phyloP scores from a whole-genome alignment of 2,113 vertebrate species.

The Nothobranchius furzeri region DNA sequence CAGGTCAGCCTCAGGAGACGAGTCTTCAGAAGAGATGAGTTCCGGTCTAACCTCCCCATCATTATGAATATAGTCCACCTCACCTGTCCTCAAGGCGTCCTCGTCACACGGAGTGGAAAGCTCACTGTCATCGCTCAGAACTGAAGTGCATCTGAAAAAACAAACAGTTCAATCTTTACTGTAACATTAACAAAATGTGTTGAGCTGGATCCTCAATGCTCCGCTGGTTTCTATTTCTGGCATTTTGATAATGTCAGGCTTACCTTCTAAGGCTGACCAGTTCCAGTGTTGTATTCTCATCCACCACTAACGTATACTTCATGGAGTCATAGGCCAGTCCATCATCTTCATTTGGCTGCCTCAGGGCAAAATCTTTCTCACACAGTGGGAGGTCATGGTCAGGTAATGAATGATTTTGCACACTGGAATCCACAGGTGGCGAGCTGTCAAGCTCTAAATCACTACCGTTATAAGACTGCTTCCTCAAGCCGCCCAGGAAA shows the following conservation, averaged over 20 bases:
- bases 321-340: conserved; percentile 93
- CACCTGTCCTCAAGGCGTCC: conserved; percentile 75
- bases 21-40: conserved; percentile 84
- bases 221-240: background rate
- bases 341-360: conserved; percentile 77
- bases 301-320: conserved; percentile 98
- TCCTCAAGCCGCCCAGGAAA: conserved; percentile 68
- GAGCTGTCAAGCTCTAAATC: conserved; percentile 75
- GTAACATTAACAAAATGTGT: background rate
- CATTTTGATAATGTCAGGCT: background rate
- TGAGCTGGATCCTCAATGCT: background rate
- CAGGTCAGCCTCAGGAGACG: conserved; percentile 91
- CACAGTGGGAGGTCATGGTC: conserved; percentile 66
- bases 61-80: conserved; percentile 58
- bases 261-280: conserved; percentile 91
- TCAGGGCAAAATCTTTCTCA: conserved; percentile 53
- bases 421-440: conserved; percentile 73
- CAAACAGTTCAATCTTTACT: conserved; percentile 1
- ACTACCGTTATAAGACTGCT: conserved; percentile 71
- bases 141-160: conserved; percentile 83
- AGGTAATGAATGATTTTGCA: conserved; percentile 55
- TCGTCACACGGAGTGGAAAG: conserved; percentile 85
- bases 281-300: conserved; percentile 96
- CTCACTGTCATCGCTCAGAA: conserved; percentile 89
- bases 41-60: conserved; percentile 68